Base-by-base conservation (phyloP, 2,888 invertebrate genomes). In the Antheraea yamamai region DNA sequence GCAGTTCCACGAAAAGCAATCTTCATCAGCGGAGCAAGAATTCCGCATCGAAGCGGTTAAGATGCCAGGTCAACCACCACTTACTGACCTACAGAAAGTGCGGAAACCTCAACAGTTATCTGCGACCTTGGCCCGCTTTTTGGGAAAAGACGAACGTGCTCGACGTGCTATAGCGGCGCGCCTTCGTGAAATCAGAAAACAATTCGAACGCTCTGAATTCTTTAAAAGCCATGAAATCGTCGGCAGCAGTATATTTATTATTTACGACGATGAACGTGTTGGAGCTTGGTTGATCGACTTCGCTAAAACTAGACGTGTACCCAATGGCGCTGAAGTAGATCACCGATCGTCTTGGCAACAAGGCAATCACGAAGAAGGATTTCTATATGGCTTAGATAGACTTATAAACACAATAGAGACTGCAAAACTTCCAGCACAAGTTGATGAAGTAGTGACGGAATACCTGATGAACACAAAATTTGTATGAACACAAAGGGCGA, bases 241-340 rank as follows among this genome's bases (percentile, higher is more conserved):
- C 84, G 98, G 98, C 58, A 98, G 98, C 91, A 98, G 98, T 90
- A 96, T 99, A 81, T 97, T 99, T 84, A 97, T 99, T 84, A 97
- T 99, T 78, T 98, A 98, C 89, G 99, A 99, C 88, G 96, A 97
- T 76, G 96, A 96, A 77, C 97, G 97, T 84, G 97, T 97, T 58
- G 98, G 98, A 39, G 98, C 97, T 12, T 99, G 99, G 99, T 95
- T 99, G 81, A 99, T 99, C 78, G 99, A 99, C 89, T 99, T 99
- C 88, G 99, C 99, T 73, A 99, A 99, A 89, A 98, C 98, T 0
- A 96, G 97, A 75, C 95, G 95, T 74, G 94, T 99, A 72, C 97
- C 97, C 0, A 95, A 96, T 35, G 97, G 96, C 16, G 83, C 95
- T 39, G 94, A 91, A 73, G 96, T 99, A 23, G 96, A 96, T 80